Evolutionary conservation across 2,797 vertebrate species (phyloP), one percentile per base, ranked within the genome.

Genomic region (Phyllotis vaccarum): DNA sequence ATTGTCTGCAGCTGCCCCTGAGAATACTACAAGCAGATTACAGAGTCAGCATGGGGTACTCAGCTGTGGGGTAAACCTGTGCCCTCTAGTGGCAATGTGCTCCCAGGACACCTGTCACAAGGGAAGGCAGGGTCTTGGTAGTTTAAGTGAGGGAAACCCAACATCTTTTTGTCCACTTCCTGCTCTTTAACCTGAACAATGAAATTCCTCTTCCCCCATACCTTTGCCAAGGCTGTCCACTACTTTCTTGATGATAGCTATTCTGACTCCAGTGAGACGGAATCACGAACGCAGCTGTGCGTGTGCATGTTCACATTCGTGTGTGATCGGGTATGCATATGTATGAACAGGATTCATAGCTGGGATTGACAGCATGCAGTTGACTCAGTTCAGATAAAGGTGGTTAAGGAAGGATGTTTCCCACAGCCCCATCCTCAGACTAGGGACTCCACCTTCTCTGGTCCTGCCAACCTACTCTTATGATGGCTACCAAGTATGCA

Each of bases 81-180:
- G 17, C 89, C 89, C 89, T 74, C 96, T 97, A 34, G 93, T 95
- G 96, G 93, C 9, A 0, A 75, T 2, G 12, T 4, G 4, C 43
- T 60, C 54, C 76, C 66, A 95, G 24, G 17, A 91, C 62, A 27
- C 49, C 24, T 1, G 24, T 40, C 43, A 64, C 49, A 60, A 21
- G 68, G 1, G 43, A 93, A 58, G 27, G 37, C 14, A 0, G 24
- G 27, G 75, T 60, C 43, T 21, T 0, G 3, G n/a, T 10, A 68
- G 68, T 19, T 27, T 49, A 76, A 46, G 11, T 0, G 0, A 29
- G 60, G 40, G 2, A 90, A 76, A 62, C 29, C 56, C 16, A 82
- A 56, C 1, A 11, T 60, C 43, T n/a, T n/a, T n/a, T n/a, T n/a
- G n/a, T 22, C 62, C 19, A 72, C 60, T 82, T 81, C n/a, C 72